Percentiles rank a stretch among this genome's conserved stretches.
phyloP scores from a whole-genome alignment of 2,888 invertebrate genomes.

The Agriopis aurantiaria region DNA sequence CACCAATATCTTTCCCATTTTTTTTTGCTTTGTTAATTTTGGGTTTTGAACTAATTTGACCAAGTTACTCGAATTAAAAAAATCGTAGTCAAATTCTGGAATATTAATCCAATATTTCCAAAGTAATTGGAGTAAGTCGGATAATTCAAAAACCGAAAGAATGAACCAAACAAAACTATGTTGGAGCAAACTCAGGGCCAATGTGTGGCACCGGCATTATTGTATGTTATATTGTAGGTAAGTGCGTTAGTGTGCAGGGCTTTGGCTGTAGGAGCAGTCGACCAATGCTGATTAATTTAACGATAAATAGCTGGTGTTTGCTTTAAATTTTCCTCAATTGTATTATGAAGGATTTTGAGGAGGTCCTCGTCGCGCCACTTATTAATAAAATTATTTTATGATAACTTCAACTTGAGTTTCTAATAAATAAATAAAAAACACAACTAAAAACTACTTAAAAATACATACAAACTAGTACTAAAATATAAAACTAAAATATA shows the following conservation, averaged over 20 bases:
- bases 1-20: too few species aligned
- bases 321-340: slow-evolving; percentile 73
- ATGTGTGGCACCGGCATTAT: slow-evolving; percentile 2
- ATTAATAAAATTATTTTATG: slow-evolving; percentile 27
- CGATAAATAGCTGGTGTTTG: slow-evolving; percentile 69
- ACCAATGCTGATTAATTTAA: slow-evolving; percentile 77
- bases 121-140: too few species aligned
- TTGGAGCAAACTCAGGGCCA: not conserved
- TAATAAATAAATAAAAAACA: too few species aligned
- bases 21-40: too few species aligned
- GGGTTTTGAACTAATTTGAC: too few species aligned
- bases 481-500: too few species aligned
- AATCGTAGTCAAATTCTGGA: too few species aligned
- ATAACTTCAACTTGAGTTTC: slow-evolving; percentile 24
- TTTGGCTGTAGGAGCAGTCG: slow-evolving; percentile 68
- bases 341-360: slow-evolving; percentile 44
- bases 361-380: slow-evolving; percentile 22
- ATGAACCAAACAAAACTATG: not conserved
- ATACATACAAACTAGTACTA: too few species aligned
- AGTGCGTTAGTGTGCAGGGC: slow-evolving; percentile 68
- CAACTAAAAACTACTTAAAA: too few species aligned
- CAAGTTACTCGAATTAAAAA: too few species aligned
- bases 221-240: slow-evolving; percentile 7
- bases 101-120: too few species aligned
- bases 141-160: not conserved